Evolutionary conservation across 2,113 vertebrate genomes (phyloP), one percentile per base, ranked within the genome.

Genomic region (Alethe diademata): DNA sequence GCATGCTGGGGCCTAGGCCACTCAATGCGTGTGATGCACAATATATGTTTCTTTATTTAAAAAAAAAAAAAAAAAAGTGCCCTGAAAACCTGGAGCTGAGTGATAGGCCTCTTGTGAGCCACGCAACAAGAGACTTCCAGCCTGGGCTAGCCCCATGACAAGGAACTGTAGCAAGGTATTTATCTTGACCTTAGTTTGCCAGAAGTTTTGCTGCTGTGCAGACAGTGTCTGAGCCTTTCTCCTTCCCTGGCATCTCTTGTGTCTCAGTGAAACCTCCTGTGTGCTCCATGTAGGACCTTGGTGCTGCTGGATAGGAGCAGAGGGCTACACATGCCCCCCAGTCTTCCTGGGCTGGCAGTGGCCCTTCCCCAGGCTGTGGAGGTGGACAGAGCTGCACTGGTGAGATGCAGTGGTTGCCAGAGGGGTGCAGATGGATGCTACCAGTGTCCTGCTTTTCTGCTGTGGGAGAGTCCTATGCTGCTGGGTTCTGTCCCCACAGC

Each of bases 121-220:
- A 15, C 0, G 0, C 0, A 6, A 7, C 0, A 0, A 24, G 48
- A 78, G 43, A 65, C 29, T 45, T 73, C 17, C 33, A 76, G 35
- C 31, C n/a, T 43, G 48, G 38, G 25, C 43, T 72, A 75, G 43
- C 28, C 38, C 4, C 2, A 8, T 40, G 53, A 22, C 0, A 6
- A 60, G 65, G 70, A 73, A 15, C 72, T 33, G 5, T 33, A 80
- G 38, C 45, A 48, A n/a, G 43, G 25, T 71, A 69, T 72, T 62
- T 80, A 26, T 82, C n/a, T 90, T 79, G 47, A 33, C 26, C 60
- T 83, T 42, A 48, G 11, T 43, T 90, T 78, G 42, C 38, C 48
- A 5, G 35, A 62, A 71, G 19, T 22, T 36, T 50, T 85, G 36
- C 29, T 67, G 78, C 25, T 70, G 25, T 61, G 20, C 62, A 67